Percentiles rank a stretch among this genome's conserved stretches.
phyloP scores from a whole-genome alignment of 35 echinoderm and acorn worm species.

The Acanthaster planci region DNA sequence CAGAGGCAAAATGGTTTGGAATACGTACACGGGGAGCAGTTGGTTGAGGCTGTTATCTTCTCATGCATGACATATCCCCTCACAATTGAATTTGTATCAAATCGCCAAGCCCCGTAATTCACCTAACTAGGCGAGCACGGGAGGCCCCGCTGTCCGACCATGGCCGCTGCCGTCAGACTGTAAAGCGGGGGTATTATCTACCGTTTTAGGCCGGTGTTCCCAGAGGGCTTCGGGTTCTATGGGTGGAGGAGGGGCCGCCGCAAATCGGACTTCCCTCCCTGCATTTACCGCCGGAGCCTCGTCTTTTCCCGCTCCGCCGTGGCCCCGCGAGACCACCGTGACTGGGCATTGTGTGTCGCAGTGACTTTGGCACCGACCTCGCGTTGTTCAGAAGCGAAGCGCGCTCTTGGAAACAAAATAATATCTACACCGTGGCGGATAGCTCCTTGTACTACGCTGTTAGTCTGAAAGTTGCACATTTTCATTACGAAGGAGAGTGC shows the following conservation, averaged over 20 bases:
- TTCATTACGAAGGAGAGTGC: no score
- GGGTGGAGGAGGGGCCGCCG: not conserved
- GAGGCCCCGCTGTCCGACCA: not conserved
- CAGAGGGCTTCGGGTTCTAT: not conserved
- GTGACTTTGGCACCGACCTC: no score
- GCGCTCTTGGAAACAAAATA: no score
- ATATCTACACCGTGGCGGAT: no score
- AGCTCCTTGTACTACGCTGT: no score
- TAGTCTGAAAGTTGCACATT: no score
- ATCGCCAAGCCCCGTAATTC: constrained; percentile 6
- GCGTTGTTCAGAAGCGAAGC: no score
- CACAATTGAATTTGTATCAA: constrained; percentile 18
- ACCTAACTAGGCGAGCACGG: not conserved
- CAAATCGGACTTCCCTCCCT: not conserved
- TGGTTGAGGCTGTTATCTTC: no score
- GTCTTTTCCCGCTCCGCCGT: not conserved
- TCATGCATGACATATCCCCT: constrained; percentile 10
- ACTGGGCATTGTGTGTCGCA: not conserved
- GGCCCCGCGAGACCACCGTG: constrained; percentile 10
- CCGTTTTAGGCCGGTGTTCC: not conserved
- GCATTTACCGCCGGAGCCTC: not conserved
- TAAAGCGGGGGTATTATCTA: not conserved
- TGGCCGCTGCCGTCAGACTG: no score
- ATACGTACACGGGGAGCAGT: no score
- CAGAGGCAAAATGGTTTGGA: no score